These are phyloP conservation scores for Dusona sp. DNA, from an alignment of 2,888 invertebrate species.

Conservation along the genomic window DNA sequence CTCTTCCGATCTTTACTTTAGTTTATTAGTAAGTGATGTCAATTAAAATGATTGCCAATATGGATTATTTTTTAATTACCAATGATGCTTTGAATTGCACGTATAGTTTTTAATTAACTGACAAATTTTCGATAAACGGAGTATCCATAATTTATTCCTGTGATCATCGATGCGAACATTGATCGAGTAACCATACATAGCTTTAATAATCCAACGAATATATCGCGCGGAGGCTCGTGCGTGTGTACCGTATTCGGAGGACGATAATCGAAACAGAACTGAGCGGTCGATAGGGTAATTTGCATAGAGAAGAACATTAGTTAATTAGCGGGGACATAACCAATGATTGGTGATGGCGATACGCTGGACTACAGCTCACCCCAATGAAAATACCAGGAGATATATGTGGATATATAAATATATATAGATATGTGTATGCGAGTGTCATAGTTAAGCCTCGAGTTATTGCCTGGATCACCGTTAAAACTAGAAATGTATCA, in stretches of 20 bases:
- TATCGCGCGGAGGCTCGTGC: not conserved
- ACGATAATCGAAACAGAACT: slow-evolving; percentile 61
- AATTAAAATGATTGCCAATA: not conserved
- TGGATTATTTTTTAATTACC: not conserved
- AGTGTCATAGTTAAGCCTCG: slow-evolving; percentile 78
- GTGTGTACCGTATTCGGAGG: not conserved
- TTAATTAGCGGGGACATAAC: slow-evolving; percentile 83
- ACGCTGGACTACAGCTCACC: slow-evolving; percentile 79
- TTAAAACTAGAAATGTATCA: slow-evolving; percentile 84
- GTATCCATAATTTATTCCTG: slow-evolving; percentile 32
- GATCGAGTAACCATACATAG: slow-evolving; percentile 8
- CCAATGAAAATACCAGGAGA: slow-evolving; percentile 40
- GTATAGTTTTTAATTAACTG: too few relatives aligned
- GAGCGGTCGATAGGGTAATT: slow-evolving; percentile 74
- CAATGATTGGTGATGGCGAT: slow-evolving; percentile 83
- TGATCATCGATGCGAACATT: slow-evolving; percentile 18
- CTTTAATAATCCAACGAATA: slow-evolving; percentile 42
- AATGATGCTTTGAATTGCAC: not conserved
- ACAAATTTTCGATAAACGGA: not conserved
- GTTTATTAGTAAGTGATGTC: not conserved
- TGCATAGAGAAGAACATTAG: slow-evolving; percentile 84
- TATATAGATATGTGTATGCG: not conserved
- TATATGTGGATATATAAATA: not conserved
- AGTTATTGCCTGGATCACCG: slow-evolving; percentile 84
- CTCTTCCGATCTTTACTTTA: too few relatives aligned